Evolutionary conservation across 2,113 vertebrate species (phyloP).

Genomic region (Halcyon malimbica): DNA sequence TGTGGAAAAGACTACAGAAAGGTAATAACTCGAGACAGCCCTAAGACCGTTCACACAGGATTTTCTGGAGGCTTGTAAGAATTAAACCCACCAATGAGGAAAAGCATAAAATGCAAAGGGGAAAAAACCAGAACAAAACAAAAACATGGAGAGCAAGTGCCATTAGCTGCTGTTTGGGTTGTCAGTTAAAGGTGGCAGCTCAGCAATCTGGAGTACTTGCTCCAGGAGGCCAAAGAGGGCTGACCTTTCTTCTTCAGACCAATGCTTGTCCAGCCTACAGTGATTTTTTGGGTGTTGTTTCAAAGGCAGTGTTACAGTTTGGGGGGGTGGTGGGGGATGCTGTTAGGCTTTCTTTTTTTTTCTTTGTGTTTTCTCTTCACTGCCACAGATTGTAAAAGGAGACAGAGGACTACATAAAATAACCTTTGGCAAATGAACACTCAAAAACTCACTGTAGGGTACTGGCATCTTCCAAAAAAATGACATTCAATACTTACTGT

Average conservation of each 20-base stretch:
- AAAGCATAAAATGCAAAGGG: neutral
- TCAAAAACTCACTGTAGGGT: neutral
- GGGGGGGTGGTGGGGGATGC: no score
- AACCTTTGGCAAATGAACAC: neutral
- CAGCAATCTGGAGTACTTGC: neutral
- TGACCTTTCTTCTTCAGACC: neutral
- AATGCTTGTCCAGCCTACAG: neutral
- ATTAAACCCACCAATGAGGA: neutral
- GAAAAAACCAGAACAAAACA: neutral
- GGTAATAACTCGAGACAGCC: neutral
- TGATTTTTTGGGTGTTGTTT: neutral
- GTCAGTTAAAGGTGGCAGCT: neutral
- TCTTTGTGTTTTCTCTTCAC: neutral
- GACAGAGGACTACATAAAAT: neutral
- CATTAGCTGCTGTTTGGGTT: neutral
- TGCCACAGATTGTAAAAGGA: neutral
- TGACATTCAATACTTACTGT: constrained; percentile 67
- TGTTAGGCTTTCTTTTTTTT: neutral
- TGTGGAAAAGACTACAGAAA: neutral
- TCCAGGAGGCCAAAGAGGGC: neutral
- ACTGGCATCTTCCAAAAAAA: neutral
- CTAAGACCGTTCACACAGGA: neutral
- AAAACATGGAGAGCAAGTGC: neutral
- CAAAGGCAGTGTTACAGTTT: neutral
- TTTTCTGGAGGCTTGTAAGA: neutral